phyloP scores from a whole-genome alignment of 1,140 invertebrate genomes.

The Acyrthosiphon pisum region DNA sequence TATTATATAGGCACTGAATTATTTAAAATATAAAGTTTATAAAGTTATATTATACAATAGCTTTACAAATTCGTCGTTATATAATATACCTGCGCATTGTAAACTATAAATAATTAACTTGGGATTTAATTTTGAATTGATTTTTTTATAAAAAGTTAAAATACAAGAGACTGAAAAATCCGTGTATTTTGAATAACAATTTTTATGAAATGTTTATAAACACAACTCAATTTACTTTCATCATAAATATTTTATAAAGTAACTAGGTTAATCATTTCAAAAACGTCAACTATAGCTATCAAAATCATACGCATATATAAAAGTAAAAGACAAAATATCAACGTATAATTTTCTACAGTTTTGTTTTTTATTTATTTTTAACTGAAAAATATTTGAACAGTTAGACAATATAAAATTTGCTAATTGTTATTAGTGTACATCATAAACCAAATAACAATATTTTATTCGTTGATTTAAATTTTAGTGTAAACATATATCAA shows the following conservation, averaged over 20 bases:
- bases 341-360: neutral
- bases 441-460: neutral
- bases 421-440: neutral
- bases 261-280: neutral
- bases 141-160: neutral
- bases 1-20: neutral
- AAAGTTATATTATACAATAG: neutral
- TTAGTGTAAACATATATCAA: neutral
- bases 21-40: neutral
- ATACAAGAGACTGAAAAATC: neutral
- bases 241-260: neutral
- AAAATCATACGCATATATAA: neutral
- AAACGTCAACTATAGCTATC: neutral
- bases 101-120: neutral
- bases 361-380: neutral
- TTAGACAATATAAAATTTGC: neutral
- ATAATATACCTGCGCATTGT: neutral
- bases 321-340: no score
- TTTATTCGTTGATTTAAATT: neutral
- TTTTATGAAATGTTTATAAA: neutral
- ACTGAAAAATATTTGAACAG: neutral
- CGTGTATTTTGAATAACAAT: neutral
- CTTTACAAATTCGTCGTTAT: neutral
- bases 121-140: neutral
- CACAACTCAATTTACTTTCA: neutral